Evolutionary conservation across 92 coral and sea anemone genomes (phyloP), one percentile per base, ranked within the genome.

Genomic region (Epizoanthus illoricatus): DNA sequence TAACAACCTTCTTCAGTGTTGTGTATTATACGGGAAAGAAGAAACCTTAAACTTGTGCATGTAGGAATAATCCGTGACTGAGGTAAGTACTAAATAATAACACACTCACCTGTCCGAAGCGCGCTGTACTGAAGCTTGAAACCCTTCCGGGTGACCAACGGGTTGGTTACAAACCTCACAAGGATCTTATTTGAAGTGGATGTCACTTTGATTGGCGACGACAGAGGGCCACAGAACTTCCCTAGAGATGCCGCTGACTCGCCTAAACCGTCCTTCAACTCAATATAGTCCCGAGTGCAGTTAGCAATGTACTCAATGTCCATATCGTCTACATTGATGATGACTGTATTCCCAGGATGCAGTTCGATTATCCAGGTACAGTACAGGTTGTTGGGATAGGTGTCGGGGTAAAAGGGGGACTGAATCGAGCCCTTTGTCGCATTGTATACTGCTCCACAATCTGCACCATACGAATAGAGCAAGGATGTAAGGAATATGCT

Each of bases 391-490:
- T 81, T 80, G 63, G 92, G 92, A 59, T 89, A 85, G 42, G 85
- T 89, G 63, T 75, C 40, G 16, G 92, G 92, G 80, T 65, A 89
- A 84, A 85, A 88, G 3, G 92, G 92, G 20, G 92, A 85, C 45
- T 85, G 84, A 69, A 89, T 40, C 18, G 74, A 40, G 45, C 89
- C 92, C 36, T 83, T 70, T 49, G 89, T 41, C 19, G 21, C 72
- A 47, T 89, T 89, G 5, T 67, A 74, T 12, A 85, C 83, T 7
- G 80, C 80, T 41, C 78, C 75, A 15, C 83, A 74, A 36, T 85
- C 92, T 89, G 84, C 8, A 75, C 16, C 21, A 43, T 54, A 42
- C 23, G 5, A 47, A 23, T 28, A 56, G 43, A 56, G 20, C 45
- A 52, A 13, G 12, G 56, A 52, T 52, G 56, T 9, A 52, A 2